phyloP scores from a whole-genome alignment of 2,113 vertebrate genomes.

The Cranoglanis bouderius region DNA sequence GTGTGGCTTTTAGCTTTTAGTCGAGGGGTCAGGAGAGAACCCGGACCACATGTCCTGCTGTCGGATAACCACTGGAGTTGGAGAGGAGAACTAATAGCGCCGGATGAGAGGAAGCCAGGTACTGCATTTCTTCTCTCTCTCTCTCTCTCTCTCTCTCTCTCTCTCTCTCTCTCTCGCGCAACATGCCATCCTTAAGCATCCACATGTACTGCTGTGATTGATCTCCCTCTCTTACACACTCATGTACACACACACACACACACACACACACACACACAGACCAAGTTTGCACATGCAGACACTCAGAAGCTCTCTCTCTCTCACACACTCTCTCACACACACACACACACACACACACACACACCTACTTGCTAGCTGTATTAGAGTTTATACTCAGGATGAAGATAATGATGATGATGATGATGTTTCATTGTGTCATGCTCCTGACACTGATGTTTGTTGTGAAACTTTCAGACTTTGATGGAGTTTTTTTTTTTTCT shows the following conservation, averaged over 20 bases:
- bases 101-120: constrained; percentile 66
- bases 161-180: not conserved
- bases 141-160: not conserved
- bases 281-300: not conserved
- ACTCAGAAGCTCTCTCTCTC: too few relatives aligned
- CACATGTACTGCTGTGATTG: constrained; percentile 46
- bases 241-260: constrained; percentile 23
- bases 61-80: constrained; percentile 72
- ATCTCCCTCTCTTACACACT: constrained; percentile 30
- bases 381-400: not conserved
- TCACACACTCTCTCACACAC: not conserved
- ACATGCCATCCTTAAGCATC: constrained; percentile 35
- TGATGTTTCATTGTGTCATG: not conserved
- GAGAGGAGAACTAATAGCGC: constrained; percentile 44
- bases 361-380: not conserved
- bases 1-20: constrained; percentile 60
- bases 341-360: not conserved
- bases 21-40: constrained; percentile 61
- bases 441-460: not conserved
- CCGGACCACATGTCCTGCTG: constrained; percentile 62
- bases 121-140: constrained; percentile 52
- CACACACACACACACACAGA: constrained; percentile 34
- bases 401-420: not conserved
- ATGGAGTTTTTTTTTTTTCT: not conserved
- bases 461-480: not conserved